These are phyloP conservation scores for Eufriesea mexicana DNA, from an alignment of 1,140 invertebrate genomes.

Conservation along the genomic window DNA sequence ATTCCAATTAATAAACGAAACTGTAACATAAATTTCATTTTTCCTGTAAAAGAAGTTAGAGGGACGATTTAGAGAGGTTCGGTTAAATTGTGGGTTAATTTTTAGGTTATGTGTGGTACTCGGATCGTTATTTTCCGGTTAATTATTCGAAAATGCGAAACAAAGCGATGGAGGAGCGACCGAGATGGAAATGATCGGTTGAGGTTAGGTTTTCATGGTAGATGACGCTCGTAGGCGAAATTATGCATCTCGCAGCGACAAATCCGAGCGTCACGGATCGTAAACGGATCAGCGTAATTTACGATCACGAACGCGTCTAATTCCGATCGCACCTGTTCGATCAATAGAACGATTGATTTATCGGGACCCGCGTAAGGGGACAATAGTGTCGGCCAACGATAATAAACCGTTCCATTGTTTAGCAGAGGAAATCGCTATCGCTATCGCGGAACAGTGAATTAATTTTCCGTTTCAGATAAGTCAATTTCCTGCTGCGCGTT, in stretches of 20 bases:
- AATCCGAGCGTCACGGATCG: constrained; percentile 53
- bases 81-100: not conserved
- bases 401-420: constrained; percentile 50
- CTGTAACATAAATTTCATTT: too few relatives aligned
- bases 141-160: too few relatives aligned
- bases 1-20: too few relatives aligned
- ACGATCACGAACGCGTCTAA: constrained; percentile 58
- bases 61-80: too few relatives aligned
- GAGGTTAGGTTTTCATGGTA: not conserved
- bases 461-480: constrained; percentile 34
- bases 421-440: constrained; percentile 36
- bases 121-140: not conserved
- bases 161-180: not conserved
- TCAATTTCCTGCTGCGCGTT: not conserved
- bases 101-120: not conserved
- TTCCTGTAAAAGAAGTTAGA: too few relatives aligned
- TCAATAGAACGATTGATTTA: constrained; percentile 58
- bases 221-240: constrained; percentile 2
- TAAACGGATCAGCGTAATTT: constrained; percentile 58
- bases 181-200: not conserved
- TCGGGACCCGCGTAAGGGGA: constrained; percentile 39
- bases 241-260: constrained; percentile 49
- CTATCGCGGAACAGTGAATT: constrained; percentile 13
- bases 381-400: constrained; percentile 54
- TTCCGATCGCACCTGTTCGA: constrained; percentile 65